These are phyloP conservation scores for Agapornis canus DNA, from an alignment of 2,797 vertebrate genomes.

Conservation along the genomic window DNA sequence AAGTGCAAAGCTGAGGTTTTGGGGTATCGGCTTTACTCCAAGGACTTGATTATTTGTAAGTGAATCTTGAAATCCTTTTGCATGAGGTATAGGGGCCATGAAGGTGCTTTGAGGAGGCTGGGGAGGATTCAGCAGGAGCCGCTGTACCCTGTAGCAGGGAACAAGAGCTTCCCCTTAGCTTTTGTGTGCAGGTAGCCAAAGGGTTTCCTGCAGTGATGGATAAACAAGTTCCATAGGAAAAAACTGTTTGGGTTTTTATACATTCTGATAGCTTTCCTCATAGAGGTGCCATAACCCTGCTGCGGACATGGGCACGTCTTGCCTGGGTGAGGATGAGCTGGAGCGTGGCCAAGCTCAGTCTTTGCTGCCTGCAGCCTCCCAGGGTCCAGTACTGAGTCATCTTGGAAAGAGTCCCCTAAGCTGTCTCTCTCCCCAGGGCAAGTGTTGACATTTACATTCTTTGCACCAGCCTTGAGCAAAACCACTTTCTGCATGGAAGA, in stretches of 20 bases:
- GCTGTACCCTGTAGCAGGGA: accelerated
- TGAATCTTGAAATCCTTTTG: background rate
- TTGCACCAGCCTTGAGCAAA: background rate
- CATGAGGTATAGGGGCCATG: background rate
- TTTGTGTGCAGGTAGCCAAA: accelerated
- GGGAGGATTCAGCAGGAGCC: accelerated
- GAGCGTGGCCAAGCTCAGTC: accelerated
- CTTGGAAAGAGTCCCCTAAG: background rate
- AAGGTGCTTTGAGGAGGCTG: background rate
- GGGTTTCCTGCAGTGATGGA: accelerated
- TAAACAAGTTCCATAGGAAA: background rate
- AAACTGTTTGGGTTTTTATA: background rate
- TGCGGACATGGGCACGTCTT: accelerated
- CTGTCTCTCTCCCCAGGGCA: background rate
- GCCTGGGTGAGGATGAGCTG: accelerated
- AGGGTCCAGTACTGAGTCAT: accelerated
- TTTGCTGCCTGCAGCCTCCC: background rate
- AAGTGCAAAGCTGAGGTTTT: background rate
- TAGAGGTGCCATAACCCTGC: background rate
- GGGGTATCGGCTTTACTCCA: background rate
- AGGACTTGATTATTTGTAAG: background rate
- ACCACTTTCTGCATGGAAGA: background rate
- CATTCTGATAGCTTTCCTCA: background rate
- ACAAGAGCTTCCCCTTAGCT: accelerated
- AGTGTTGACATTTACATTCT: background rate